phyloP scores from a whole-genome alignment of 2,888 invertebrate species.

The Matsumyia berberina region DNA sequence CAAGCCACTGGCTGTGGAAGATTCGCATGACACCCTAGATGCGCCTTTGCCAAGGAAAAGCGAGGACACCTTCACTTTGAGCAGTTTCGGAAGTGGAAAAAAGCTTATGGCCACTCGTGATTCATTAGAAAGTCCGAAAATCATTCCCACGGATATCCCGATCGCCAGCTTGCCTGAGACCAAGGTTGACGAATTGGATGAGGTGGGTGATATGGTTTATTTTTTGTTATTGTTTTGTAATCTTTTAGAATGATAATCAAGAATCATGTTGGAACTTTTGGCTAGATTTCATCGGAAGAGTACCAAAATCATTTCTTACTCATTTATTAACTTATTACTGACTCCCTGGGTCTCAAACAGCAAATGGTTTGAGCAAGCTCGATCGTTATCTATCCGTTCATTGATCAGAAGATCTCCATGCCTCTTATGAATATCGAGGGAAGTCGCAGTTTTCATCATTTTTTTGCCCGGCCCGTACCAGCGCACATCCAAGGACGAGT shows the following conservation, averaged over 20 bases:
- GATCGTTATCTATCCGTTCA: too few species aligned
- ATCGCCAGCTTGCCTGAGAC: conserved; percentile 71
- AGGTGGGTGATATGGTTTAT: conserved; percentile 77
- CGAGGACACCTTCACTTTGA: conserved; percentile 77
- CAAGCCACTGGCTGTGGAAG: conserved; percentile 45
- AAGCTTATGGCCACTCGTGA: conserved; percentile 82
- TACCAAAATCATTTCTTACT: too few species aligned
- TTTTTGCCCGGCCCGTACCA: too few species aligned
- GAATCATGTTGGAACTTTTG: too few species aligned
- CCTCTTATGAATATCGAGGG: too few species aligned
- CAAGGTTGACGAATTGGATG: conserved; percentile 71
- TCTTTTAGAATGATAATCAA: conserved; percentile 2
- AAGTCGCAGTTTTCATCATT: too few species aligned
- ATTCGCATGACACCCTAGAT: conserved; percentile 58
- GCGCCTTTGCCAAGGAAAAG: conserved; percentile 56
- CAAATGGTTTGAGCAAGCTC: too few species aligned
- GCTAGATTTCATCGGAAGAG: too few species aligned
- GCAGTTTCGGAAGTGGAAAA: conserved; percentile 82
- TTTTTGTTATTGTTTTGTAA: neutral
- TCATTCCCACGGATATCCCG: conserved; percentile 81
- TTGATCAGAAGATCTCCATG: too few species aligned
- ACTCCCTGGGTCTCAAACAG: too few species aligned
- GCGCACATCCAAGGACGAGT: too few species aligned
- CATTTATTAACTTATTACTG: too few species aligned
- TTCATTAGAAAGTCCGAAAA: conserved; percentile 81